Conservation (phyloP, 2,888 invertebrate species). For the Griposia aprilina region DNA sequence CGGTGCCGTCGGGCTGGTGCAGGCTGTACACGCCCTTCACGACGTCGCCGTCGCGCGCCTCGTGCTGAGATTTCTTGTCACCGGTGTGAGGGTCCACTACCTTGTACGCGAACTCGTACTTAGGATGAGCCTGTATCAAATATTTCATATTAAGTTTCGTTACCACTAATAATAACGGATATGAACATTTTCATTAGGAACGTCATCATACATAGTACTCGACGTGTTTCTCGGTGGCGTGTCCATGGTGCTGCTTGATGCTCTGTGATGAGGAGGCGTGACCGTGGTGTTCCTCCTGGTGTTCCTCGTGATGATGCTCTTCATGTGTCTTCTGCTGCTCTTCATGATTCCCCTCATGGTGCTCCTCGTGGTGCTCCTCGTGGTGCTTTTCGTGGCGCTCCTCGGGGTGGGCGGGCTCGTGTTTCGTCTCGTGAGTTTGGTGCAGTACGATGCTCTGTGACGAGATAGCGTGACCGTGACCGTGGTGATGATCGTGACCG, state of each 20-base stretch:
- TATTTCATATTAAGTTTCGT: background rate
- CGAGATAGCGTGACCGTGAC: too few relatives aligned
- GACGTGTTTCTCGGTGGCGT: conserved; percentile 61
- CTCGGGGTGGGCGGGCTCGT: background rate
- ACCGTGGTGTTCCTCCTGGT: conserved; percentile 11
- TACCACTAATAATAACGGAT: background rate
- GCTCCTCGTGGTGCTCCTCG: background rate
- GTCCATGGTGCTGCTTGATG: conserved; percentile 66
- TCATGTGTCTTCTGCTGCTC: too few relatives aligned
- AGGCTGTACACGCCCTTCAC: conserved; percentile 90
- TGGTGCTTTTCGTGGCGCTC: conserved; percentile 17
- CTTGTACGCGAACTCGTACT: background rate
- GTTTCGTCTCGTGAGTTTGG: conserved; percentile 24
- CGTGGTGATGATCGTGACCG: conserved; percentile 18
- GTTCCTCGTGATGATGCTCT: too few relatives aligned
- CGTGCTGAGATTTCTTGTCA: conserved; percentile 87
- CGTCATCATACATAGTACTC: conserved; percentile 67
- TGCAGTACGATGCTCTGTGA: conserved; percentile 46
- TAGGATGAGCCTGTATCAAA: background rate
- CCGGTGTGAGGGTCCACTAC: conserved; percentile 69
- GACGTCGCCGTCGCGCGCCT: conserved; percentile 88
- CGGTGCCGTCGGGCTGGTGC: conserved; percentile 83
- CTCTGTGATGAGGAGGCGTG: conserved; percentile 60
- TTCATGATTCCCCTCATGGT: too few relatives aligned
- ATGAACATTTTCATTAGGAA: too few relatives aligned